Percentiles rank a stretch among this genome's conserved stretches.
Conservation (phyloP, 2,888 invertebrate species). For the Conomelus anceps region DNA sequence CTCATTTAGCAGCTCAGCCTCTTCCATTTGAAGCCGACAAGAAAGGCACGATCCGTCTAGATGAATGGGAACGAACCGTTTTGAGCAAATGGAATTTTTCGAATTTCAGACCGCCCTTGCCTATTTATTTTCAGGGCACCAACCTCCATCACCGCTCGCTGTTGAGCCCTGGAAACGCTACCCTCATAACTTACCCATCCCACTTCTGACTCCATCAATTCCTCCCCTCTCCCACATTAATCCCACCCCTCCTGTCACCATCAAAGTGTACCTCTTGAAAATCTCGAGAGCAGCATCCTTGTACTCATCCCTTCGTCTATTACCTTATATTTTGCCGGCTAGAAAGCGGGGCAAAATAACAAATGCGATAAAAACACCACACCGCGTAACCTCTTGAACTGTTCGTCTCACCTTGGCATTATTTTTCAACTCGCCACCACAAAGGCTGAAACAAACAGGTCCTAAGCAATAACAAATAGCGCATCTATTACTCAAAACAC, state of each 20-base stretch:
- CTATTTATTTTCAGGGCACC: background rate
- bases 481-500: background rate
- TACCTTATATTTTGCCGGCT: background rate
- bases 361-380: background rate
- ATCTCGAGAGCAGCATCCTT: background rate
- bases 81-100: background rate
- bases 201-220: background rate
- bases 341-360: no score
- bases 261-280: background rate
- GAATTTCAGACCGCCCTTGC: background rate
- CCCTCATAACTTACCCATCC: background rate
- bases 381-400: background rate
- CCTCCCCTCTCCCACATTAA: no score
- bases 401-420: background rate
- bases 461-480: background rate
- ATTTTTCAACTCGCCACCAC: background rate
- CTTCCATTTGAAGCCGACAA: no score
- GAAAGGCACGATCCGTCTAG: background rate
- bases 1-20: background rate
- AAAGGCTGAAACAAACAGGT: background rate
- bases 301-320: background rate
- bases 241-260: background rate
- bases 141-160: background rate
- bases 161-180: no score
- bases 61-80: background rate